Evolutionary conservation across 1,140 invertebrate species (phyloP).

Genomic region (Macrosteles quadrilineatus): DNA sequence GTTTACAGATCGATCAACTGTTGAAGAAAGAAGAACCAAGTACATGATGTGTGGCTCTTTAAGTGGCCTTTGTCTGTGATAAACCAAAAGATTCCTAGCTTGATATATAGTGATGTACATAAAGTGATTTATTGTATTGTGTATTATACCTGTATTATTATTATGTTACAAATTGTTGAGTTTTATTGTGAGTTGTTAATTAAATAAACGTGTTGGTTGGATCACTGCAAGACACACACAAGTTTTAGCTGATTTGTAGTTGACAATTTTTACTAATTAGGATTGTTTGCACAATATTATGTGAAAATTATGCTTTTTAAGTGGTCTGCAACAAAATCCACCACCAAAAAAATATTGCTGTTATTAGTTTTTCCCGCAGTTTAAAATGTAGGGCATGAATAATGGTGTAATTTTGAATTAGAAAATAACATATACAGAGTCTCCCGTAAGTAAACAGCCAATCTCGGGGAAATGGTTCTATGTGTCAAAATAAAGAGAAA

Average conservation of each 20-base stretch:
- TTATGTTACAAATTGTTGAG: slow-evolving; percentile 3
- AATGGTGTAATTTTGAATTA: too few relatives aligned
- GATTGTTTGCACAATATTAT: slow-evolving; percentile 7
- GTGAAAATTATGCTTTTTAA: neutral
- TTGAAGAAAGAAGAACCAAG: slow-evolving; percentile 54
- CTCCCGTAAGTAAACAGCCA: too few relatives aligned
- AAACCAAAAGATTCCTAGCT: neutral
- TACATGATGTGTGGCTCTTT: slow-evolving; percentile 37
- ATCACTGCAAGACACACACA: neutral
- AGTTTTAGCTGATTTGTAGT: neutral
- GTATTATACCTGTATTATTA: neutral
- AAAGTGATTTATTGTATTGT: neutral
- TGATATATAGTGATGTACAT: neutral
- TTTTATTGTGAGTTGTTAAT: neutral
- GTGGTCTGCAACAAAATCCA: neutral
- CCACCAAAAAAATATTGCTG: neutral
- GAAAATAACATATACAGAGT: too few relatives aligned
- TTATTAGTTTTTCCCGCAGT: too few relatives aligned
- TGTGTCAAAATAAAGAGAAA: too few relatives aligned
- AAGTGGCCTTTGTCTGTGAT: neutral
- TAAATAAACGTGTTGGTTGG: neutral
- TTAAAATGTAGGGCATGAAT: too few relatives aligned
- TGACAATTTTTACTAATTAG: neutral
- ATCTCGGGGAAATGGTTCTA: too few relatives aligned
- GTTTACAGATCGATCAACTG: slow-evolving; percentile 70